phyloP scores from a whole-genome alignment of 2,888 invertebrate genomes.

The Pachliopta kotzebuea region DNA sequence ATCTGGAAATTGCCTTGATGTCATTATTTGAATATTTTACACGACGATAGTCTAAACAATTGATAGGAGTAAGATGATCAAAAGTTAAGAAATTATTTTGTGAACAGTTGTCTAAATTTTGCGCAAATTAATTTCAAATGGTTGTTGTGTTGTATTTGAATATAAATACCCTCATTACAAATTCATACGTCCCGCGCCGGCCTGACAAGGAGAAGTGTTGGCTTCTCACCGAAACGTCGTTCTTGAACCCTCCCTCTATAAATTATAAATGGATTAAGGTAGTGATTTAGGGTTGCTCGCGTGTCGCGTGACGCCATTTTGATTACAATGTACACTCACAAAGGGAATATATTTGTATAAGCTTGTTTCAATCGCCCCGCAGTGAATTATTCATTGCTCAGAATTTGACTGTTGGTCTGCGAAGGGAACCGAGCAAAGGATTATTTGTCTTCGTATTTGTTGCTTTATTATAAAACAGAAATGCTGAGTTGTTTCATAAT shows the following conservation, averaged over 20 bases:
- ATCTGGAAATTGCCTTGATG: too few species aligned
- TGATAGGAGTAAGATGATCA: too few species aligned
- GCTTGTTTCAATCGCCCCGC: not conserved
- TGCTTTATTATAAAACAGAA: not conserved
- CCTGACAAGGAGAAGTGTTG: slow-evolving; percentile 27
- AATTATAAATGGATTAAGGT: slow-evolving; percentile 30
- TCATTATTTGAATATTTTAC: too few species aligned
- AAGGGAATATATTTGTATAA: slow-evolving; percentile 21
- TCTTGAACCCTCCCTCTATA: slow-evolving; percentile 24
- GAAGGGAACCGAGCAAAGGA: slow-evolving; percentile 15
- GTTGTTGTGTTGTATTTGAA: slow-evolving; percentile 7
- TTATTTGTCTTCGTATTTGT: slow-evolving; percentile 23
- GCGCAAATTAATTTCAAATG: slow-evolving; percentile 19
- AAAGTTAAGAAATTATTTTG: not conserved
- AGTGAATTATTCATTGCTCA: slow-evolving; percentile 19
- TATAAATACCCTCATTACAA: slow-evolving; percentile 15
- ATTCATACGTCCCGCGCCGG: slow-evolving; percentile 18
- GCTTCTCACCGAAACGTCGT: slow-evolving; percentile 21
- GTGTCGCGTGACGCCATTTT: slow-evolving; percentile 14
- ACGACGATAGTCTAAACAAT: too few species aligned
- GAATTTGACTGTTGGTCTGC: slow-evolving; percentile 12
- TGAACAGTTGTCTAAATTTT: not conserved
- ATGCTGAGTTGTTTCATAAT: not conserved
- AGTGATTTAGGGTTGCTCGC: slow-evolving; percentile 24
- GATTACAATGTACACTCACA: slow-evolving; percentile 5